Evolutionary conservation across 2,113 vertebrate species (phyloP).

Genomic region (Ascaphus truei): DNA sequence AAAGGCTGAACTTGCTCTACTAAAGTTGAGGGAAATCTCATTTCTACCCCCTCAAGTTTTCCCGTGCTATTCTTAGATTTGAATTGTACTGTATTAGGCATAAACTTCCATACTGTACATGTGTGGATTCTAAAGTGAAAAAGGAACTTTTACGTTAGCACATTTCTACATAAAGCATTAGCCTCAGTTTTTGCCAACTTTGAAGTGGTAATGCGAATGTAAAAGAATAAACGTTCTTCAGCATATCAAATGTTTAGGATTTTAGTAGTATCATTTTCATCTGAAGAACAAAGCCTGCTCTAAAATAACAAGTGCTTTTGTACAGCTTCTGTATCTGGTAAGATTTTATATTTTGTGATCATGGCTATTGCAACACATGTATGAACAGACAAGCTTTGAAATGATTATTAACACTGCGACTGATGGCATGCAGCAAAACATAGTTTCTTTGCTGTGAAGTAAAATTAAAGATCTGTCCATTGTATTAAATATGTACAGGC

Average conservation of each 20-base stretch:
- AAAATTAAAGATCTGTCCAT: neutral
- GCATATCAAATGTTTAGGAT: constrained; percentile 33
- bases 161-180: neutral
- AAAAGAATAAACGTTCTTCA: constrained; percentile 9
- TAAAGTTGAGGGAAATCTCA: neutral
- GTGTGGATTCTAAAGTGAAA: neutral
- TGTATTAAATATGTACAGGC: neutral
- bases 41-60: neutral
- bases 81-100: neutral
- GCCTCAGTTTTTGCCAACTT: neutral
- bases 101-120: neutral
- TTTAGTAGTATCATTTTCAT: constrained; percentile 37
- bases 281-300: constrained; percentile 26
- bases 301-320: constrained; percentile 5
- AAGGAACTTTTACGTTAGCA: neutral
- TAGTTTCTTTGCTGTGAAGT: accelerated
- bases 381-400: neutral
- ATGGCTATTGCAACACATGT: neutral
- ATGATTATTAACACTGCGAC: neutral
- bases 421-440: neutral
- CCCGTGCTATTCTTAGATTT: neutral
- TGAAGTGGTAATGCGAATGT: neutral
- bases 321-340: too few species aligned
- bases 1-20: neutral
- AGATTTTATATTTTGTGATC: too few species aligned